phyloP scores from a whole-genome alignment of 1,140 invertebrate genomes.

The Neodiprion lecontei region DNA sequence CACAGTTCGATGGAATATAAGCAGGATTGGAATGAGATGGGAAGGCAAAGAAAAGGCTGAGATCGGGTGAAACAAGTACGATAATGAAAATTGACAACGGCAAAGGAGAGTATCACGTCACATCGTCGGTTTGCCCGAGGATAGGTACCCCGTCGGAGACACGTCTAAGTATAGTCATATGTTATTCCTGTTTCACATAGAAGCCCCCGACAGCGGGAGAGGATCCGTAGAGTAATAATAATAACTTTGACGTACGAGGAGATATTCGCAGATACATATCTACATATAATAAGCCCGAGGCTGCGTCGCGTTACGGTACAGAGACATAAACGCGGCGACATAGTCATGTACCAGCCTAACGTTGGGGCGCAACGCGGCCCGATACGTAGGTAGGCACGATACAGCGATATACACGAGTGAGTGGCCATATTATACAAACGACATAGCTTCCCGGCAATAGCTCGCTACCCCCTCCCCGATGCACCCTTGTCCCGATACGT shows the following conservation, averaged over 20 bases:
- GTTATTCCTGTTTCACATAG: neutral
- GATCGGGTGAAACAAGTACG: too few species aligned
- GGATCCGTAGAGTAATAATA: neutral
- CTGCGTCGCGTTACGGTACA: neutral
- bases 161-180: too few species aligned
- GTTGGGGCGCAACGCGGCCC: neutral
- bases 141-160: too few species aligned
- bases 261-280: neutral
- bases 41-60: too few species aligned
- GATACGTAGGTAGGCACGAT: neutral
- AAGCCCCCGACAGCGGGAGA: neutral
- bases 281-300: slow-evolving; percentile 7
- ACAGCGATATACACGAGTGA: neutral
- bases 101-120: too few species aligned
- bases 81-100: too few species aligned
- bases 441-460: neutral
- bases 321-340: neutral
- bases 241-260: slow-evolving; percentile 7
- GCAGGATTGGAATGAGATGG: too few species aligned
- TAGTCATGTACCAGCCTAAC: neutral
- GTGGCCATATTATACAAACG: slow-evolving; percentile 7
- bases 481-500: too few species aligned
- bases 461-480: neutral
- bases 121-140: too few species aligned
- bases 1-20: too few species aligned